Conservation (phyloP, 2,113 vertebrate genomes). For the Gambusia holbrooki region DNA sequence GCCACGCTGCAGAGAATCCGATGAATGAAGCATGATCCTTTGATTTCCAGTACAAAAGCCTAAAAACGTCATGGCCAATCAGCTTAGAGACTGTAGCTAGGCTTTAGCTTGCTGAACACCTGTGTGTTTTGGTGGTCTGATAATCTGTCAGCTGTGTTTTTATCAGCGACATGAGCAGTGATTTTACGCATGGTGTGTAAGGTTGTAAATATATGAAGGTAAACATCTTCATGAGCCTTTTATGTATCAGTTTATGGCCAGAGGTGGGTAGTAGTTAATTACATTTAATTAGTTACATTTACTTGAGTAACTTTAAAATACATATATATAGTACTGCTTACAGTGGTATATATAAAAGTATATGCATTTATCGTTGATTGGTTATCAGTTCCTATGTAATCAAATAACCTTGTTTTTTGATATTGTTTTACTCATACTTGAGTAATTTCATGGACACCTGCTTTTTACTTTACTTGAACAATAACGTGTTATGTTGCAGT, state of each 20-base stretch:
- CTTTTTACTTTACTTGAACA: too few species aligned
- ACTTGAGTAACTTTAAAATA: too few species aligned
- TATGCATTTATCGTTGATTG: too few species aligned
- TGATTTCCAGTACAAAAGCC: constrained; percentile 61
- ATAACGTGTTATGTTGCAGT: too few species aligned
- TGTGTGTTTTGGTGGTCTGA: constrained; percentile 50
- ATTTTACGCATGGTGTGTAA: constrained; percentile 15
- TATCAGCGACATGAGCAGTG: constrained; percentile 28
- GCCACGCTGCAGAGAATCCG: constrained; percentile 39
- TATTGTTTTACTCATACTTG: too few species aligned
- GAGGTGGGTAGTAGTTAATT: too few species aligned
- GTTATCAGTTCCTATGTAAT: too few species aligned
- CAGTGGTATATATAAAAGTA: too few species aligned
- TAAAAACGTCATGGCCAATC: constrained; percentile 51
- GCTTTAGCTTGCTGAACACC: constrained; percentile 32
- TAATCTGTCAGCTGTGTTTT: constrained; percentile 51
- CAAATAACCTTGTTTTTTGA: too few species aligned
- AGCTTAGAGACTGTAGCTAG: constrained; percentile 15
- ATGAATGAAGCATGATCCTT: constrained; percentile 62
- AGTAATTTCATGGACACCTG: too few species aligned
- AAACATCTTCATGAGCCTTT: constrained; percentile 10
- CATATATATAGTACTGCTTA: too few species aligned
- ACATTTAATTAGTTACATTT: too few species aligned
- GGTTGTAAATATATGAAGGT: constrained; percentile 30
- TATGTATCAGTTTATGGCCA: background rate